phyloP scores from a whole-genome alignment of 2,797 vertebrate species.

The Channallabes apus region DNA sequence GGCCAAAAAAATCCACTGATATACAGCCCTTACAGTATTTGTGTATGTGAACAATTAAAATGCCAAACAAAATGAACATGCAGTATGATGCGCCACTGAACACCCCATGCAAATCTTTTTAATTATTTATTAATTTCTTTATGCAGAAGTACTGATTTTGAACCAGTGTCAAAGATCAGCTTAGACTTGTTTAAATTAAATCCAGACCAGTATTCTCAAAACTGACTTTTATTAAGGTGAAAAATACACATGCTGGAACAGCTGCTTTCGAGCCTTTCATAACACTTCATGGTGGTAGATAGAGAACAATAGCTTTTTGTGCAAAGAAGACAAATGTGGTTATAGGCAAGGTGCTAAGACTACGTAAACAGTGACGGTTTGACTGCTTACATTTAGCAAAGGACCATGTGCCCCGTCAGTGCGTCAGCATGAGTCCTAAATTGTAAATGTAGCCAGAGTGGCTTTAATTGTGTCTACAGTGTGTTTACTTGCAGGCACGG shows the following conservation, averaged over 20 bases:
- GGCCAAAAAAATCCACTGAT: background rate
- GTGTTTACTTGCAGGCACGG: constrained; percentile 45
- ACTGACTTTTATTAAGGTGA: constrained; percentile 51
- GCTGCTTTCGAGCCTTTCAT: constrained; percentile 11
- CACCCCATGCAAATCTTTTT: background rate
- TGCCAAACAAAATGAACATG: constrained; percentile 3
- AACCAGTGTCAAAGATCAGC: background rate
- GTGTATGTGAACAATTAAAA: background rate
- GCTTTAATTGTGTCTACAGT: constrained; percentile 60
- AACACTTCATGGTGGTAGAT: constrained; percentile 21
- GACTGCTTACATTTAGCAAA: constrained; percentile 30
- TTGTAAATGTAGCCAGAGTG: constrained; percentile 38
- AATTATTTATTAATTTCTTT: background rate
- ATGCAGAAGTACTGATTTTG: no score
- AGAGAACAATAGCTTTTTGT: constrained; percentile 13
- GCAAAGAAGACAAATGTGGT: constrained; percentile 27
- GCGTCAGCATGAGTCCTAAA: constrained; percentile 5
- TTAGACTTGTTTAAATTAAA: background rate
- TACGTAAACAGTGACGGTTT: constrained; percentile 36
- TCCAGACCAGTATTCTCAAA: background rate
- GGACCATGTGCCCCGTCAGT: constrained; percentile 24
- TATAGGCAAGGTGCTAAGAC: constrained; percentile 28
- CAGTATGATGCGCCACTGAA: background rate
- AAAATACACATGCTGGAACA: constrained; percentile 62
- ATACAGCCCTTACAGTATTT: background rate